Evolutionary conservation across 2,113 vertebrate genomes (phyloP).

Genomic region (Xiphophorus maculatus): DNA sequence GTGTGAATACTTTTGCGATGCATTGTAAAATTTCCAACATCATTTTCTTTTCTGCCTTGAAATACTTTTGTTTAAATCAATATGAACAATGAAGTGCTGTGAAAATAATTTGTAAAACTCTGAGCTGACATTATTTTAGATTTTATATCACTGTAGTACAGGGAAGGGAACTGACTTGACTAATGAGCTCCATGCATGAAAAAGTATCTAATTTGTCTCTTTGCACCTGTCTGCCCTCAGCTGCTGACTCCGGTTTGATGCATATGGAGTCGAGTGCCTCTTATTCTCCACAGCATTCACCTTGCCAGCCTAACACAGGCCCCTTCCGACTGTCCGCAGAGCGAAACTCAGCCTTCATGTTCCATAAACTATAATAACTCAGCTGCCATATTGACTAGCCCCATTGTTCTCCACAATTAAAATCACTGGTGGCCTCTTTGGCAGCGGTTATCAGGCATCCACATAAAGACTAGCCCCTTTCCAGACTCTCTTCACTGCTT

Average conservation of each 20-base stretch:
- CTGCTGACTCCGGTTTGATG: constrained; percentile 52
- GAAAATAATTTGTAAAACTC: constrained; percentile 15
- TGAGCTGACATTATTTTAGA: constrained; percentile 40
- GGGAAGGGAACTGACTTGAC: constrained; percentile 24
- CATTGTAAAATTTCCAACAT: not conserved
- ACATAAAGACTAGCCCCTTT: constrained; percentile 33
- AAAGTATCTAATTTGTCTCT: constrained; percentile 52
- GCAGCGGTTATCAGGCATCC: constrained; percentile 44
- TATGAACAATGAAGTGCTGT: constrained; percentile 5
- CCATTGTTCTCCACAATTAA: constrained; percentile 24
- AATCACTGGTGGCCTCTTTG: constrained; percentile 43
- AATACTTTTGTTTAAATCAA: constrained; percentile 4
- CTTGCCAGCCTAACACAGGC: constrained; percentile 47
- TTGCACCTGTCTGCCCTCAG: constrained; percentile 47
- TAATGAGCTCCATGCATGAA: constrained; percentile 51
- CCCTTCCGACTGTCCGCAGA: constrained; percentile 11
- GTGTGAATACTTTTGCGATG: not conserved
- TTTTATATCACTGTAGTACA: constrained; percentile 33
- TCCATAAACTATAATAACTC: constrained; percentile 30
- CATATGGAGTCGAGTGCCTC: constrained; percentile 51
- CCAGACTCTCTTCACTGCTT: constrained; percentile 3
- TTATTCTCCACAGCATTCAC: constrained; percentile 64
- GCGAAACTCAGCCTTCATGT: constrained; percentile 25
- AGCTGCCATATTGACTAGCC: constrained; percentile 18
- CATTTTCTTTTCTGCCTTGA: not conserved